phyloP scores from a whole-genome alignment of 2,113 vertebrate genomes.

The Trematomus loennbergii region DNA sequence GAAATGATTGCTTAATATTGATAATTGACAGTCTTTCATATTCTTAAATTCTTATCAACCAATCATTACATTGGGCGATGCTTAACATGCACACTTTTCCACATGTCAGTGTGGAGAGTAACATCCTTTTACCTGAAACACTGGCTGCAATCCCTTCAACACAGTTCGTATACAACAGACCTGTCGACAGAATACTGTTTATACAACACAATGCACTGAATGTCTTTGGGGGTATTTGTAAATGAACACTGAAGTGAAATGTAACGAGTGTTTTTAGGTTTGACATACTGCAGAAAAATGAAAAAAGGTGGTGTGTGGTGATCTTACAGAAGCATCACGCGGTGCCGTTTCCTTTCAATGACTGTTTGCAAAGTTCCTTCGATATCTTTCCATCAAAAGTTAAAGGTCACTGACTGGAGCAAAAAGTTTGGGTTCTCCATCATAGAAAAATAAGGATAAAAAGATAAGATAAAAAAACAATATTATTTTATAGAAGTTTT shows the following conservation, averaged over 20 bases:
- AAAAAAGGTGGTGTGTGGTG: slow-evolving; percentile 15
- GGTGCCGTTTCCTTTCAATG: slow-evolving; percentile 13
- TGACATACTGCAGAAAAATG: neutral
- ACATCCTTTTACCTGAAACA: slow-evolving; percentile 18
- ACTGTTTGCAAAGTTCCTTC: slow-evolving; percentile 36
- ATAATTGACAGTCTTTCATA: neutral
- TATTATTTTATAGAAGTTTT: slow-evolving; percentile 63
- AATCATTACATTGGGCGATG: slow-evolving; percentile 14
- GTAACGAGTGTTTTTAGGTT: slow-evolving; percentile 14
- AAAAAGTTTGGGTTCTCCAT: slow-evolving; percentile 53
- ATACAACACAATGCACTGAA: slow-evolving; percentile 25
- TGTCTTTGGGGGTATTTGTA: slow-evolving; percentile 30
- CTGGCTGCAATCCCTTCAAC: slow-evolving; percentile 13
- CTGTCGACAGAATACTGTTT: slow-evolving; percentile 57
- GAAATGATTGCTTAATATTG: slow-evolving; percentile 3
- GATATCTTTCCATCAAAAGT: slow-evolving; percentile 31
- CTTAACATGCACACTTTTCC: slow-evolving; percentile 25
- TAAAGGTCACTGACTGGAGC: slow-evolving; percentile 65
- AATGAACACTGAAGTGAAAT: slow-evolving; percentile 58
- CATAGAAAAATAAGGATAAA: slow-evolving; percentile 76
- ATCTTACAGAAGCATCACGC: slow-evolving; percentile 35
- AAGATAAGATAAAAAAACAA: slow-evolving; percentile 49
- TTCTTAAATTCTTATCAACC: neutral
- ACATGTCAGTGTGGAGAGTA: neutral
- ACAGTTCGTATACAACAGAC: slow-evolving; percentile 16